Evolutionary conservation across 2,888 invertebrate species (phyloP), one percentile per base, ranked within the genome.

Genomic region (Pseudococcus jackbeardsleyi): DNA sequence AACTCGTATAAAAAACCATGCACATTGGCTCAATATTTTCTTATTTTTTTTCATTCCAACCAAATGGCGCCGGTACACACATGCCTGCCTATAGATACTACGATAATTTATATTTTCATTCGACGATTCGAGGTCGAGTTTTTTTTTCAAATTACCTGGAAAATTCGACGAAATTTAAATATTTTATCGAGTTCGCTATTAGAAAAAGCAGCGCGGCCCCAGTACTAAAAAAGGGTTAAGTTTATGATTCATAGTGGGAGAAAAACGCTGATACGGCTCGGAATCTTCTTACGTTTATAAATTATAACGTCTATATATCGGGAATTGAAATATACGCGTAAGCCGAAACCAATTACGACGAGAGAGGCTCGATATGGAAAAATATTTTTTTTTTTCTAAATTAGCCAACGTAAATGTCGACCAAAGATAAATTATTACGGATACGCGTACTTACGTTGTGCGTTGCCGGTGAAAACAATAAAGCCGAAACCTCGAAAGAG

Each of bases 231-330:
- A 72, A 33, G 72, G 72, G 26, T 72, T 72, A 17, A 72, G 72
- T 72, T 72, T 72, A 72, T 72, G 72, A 72, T 72, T 72, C 33
- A 33, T 72, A 72, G 33, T 26, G 33, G 7, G 64, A 72, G 72
- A 33, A 72, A 72, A 72, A 33, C 17, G 72, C 72, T 72, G 72
- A 72, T 72, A 72, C 19, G 33, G 72, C 64, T 8, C 33, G 17
- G 72, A 72, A 72, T 72, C 72, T 72, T 72, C 72, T 72, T 72
- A 72, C 72, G 72, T 72, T 64, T 64, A 72, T 72, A 72, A 72
- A 72, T 72, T 72, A 72, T 72, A 72, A 33, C 33, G 33, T 33
- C 72, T 33, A 39, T 33, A 72, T 42, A 42, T 72, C 39, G 11
- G 33, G 33, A 72, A 19, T 72, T 33, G 33, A 33, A 72, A 72